Percentiles rank a stretch among this genome's conserved stretches.
phyloP scores from a whole-genome alignment of 2,888 invertebrate genomes.

The Lasioglossum morio region DNA sequence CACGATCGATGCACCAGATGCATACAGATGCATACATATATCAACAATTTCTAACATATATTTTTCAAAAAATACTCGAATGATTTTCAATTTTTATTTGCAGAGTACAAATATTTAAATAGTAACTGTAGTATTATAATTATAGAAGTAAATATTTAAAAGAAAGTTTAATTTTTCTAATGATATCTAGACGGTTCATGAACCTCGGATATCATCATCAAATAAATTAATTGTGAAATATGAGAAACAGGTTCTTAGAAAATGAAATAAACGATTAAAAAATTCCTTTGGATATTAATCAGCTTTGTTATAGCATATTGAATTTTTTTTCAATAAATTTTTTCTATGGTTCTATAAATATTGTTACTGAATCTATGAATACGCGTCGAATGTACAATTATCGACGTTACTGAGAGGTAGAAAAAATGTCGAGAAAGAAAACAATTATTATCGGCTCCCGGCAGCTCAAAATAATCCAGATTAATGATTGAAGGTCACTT shows the following conservation, averaged over 20 bases:
- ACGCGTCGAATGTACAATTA: background rate
- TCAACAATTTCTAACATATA: background rate
- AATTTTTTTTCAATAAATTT: background rate
- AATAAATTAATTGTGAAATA: background rate
- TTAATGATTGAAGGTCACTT: slow-evolving; percentile 3
- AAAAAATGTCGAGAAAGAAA: background rate
- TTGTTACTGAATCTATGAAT: background rate
- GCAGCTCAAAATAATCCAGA: background rate
- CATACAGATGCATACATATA: background rate
- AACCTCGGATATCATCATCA: background rate
- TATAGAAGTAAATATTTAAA: too few relatives aligned
- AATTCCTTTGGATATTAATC: background rate
- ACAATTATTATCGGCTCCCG: background rate
- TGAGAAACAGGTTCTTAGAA: background rate
- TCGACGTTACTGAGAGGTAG: background rate
- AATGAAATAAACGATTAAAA: background rate
- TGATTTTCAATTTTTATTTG: background rate
- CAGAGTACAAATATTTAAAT: background rate
- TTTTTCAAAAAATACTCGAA: too few relatives aligned
- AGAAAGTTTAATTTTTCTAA: background rate
- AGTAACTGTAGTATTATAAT: background rate
- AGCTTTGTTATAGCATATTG: background rate
- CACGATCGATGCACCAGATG: background rate
- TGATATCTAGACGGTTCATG: background rate
- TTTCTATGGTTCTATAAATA: background rate